Conservation (phyloP, 1,140 invertebrate species). For the Sitodiplosis mosellana region DNA sequence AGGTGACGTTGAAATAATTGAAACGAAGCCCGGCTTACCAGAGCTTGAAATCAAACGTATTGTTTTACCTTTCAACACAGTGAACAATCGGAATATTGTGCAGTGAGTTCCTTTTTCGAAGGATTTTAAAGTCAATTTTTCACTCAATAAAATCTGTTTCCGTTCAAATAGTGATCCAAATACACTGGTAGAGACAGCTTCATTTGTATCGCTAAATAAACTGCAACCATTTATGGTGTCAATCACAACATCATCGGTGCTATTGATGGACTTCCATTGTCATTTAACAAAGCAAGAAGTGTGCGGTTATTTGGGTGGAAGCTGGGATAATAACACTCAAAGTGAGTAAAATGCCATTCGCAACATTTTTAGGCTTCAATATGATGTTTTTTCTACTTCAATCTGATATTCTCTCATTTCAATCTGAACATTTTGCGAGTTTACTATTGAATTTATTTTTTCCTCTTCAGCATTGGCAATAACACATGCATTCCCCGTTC, state of each 20-base stretch:
- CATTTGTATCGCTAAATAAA: conserved; percentile 71
- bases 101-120: conserved; percentile 35
- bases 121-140: neutral
- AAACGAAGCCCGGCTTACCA: conserved; percentile 31
- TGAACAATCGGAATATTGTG: conserved; percentile 44
- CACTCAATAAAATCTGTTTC: conserved; percentile 7
- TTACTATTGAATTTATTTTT: neutral
- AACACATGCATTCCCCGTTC: conserved; percentile 75
- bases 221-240: conserved; percentile 81
- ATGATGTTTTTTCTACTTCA: too few relatives aligned
- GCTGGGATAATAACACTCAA: conserved; percentile 86
- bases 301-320: conserved; percentile 82
- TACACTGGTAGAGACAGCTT: conserved; percentile 69
- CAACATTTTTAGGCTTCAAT: too few relatives aligned
- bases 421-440: too few relatives aligned
- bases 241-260: conserved; percentile 70
- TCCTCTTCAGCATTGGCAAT: conserved; percentile 56
- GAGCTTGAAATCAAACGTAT: conserved; percentile 35
- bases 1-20: too few relatives aligned
- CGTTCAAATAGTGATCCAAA: conserved; percentile 56
- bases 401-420: too few relatives aligned
- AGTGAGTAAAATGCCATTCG: conserved; percentile 39
- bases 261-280: conserved; percentile 85
- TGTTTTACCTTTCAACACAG: conserved; percentile 46
- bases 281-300: conserved; percentile 83